Conservation (phyloP, 2,888 invertebrate genomes). For the Lasioglossum vierecki region DNA sequence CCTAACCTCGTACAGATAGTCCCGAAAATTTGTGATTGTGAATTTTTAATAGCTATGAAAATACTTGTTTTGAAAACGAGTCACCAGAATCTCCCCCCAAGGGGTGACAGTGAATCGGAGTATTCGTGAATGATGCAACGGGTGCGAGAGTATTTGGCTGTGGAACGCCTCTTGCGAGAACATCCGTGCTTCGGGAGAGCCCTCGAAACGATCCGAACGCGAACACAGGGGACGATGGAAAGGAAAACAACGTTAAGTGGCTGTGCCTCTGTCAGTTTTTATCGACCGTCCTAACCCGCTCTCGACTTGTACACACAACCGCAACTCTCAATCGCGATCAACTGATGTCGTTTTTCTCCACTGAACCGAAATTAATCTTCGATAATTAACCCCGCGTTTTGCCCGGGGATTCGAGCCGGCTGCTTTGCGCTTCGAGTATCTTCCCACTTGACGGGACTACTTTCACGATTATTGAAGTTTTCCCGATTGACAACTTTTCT, state of each 20-base stretch:
- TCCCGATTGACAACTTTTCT: not conserved
- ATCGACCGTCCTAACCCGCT: slow-evolving; percentile 11
- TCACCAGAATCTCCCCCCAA: not conserved
- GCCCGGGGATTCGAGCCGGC: not conserved
- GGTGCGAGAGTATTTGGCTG: not conserved
- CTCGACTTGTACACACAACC: slow-evolving; percentile 25
- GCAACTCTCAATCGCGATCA: slow-evolving; percentile 28
- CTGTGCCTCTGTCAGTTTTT: slow-evolving; percentile 51
- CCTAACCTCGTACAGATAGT: too few species aligned
- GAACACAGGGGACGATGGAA: slow-evolving; percentile 14
- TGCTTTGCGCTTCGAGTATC: slow-evolving; percentile 21
- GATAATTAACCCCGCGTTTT: slow-evolving; percentile 57
- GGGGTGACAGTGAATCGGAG: slow-evolving; percentile 13
- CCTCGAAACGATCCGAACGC: slow-evolving; percentile 22
- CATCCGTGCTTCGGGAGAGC: slow-evolving; percentile 2
- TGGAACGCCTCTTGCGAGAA: not conserved
- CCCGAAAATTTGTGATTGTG: too few species aligned
- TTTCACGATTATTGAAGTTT: not conserved
- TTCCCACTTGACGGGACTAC: slow-evolving; percentile 34
- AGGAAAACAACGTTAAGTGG: slow-evolving; percentile 45
- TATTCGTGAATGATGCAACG: slow-evolving; percentile 7
- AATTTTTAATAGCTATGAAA: too few species aligned
- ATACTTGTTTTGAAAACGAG: not conserved
- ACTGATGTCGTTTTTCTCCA: slow-evolving; percentile 20
- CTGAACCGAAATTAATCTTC: slow-evolving; percentile 50